A percentile compares a stretch with the other conserved stretches of the same genome.
Evolutionary conservation across 2,888 invertebrate species (phyloP).

Genomic region (Diarsia dahlii): DNA sequence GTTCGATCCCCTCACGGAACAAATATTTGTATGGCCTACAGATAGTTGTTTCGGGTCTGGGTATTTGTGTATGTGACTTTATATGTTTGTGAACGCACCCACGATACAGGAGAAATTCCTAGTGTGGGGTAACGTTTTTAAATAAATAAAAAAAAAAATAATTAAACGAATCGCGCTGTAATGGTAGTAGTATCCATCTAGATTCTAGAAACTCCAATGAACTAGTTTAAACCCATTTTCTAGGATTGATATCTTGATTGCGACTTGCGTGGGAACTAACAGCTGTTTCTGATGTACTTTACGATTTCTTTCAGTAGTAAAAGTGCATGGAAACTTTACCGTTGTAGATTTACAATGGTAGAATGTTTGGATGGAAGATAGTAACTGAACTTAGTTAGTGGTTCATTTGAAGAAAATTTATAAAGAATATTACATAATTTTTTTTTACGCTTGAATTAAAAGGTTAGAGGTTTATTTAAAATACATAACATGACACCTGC

Average conservation of each 20-base stretch:
- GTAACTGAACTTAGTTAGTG: neutral
- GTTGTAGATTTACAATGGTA: constrained; percentile 13
- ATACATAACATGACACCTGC: neutral
- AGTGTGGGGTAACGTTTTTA: too few relatives aligned
- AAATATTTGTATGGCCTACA: too few relatives aligned
- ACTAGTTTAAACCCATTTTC: constrained; percentile 58
- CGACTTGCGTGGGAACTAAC: constrained; percentile 51
- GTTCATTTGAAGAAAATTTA: neutral
- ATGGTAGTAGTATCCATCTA: neutral
- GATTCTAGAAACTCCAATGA: constrained; percentile 12
- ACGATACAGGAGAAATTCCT: too few relatives aligned
- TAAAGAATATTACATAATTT: too few relatives aligned
- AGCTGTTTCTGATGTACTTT: constrained; percentile 54
- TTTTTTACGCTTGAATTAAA: neutral
- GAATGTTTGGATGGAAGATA: neutral
- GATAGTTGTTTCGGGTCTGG: too few relatives aligned
- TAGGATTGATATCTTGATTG: constrained; percentile 66
- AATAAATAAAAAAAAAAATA: too few relatives aligned
- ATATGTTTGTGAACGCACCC: too few relatives aligned
- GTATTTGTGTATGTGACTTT: too few relatives aligned
- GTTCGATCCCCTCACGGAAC: too few relatives aligned
- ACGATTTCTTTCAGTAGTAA: constrained; percentile 51
- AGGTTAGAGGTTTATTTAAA: neutral
- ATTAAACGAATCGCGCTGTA: constrained; percentile 7
- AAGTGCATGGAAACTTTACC: constrained; percentile 32